Percentiles rank a stretch among this genome's conserved stretches.
These are phyloP conservation scores for Odontomachus brunneus DNA, from an alignment of 1,140 invertebrate genomes.

Conservation along the genomic window DNA sequence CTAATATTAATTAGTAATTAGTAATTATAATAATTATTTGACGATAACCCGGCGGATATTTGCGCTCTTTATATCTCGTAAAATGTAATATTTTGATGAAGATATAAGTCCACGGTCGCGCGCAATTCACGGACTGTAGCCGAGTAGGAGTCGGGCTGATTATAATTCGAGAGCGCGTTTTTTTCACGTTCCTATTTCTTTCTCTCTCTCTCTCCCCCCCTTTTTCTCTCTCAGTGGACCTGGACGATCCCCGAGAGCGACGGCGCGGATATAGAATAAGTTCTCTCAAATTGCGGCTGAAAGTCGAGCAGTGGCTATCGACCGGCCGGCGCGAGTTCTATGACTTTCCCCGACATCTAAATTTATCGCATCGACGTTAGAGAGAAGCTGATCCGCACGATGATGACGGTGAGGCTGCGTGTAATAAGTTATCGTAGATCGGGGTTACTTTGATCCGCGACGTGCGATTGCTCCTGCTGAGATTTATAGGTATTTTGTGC, in stretches of 20 bases:
- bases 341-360: conserved; percentile 28
- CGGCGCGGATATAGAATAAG: conserved; percentile 18
- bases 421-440: conserved; percentile 31
- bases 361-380: conserved; percentile 17
- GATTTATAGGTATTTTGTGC: conserved; percentile 21
- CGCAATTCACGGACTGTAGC: background rate
- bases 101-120: no score
- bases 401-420: background rate
- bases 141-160: background rate
- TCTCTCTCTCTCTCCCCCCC: background rate
- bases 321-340: background rate
- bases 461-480: conserved; percentile 11
- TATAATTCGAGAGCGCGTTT: conserved; percentile 2
- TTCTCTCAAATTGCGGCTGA: conserved; percentile 29
- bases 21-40: no score
- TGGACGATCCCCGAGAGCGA: background rate
- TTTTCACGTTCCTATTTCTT: background rate
- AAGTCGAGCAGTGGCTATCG: background rate
- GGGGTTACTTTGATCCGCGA: conserved; percentile 37
- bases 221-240: background rate
- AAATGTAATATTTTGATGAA: conserved; percentile 26
- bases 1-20: no score
- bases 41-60: background rate
- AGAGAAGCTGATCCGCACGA: background rate
- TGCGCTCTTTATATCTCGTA: background rate